phyloP scores from a whole-genome alignment of 2,797 vertebrate species.

The Etheostoma nigrum region DNA sequence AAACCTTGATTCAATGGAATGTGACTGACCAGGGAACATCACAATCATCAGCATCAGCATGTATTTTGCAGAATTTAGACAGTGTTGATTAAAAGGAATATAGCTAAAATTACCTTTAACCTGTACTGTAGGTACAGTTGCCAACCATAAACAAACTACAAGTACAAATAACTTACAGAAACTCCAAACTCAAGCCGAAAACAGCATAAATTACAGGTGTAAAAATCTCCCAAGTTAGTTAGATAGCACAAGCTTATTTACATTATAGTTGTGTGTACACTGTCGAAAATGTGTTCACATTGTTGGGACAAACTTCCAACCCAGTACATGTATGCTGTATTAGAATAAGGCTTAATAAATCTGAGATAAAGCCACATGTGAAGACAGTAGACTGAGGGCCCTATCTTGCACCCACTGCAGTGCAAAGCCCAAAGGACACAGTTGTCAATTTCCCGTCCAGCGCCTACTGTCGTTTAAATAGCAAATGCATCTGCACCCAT shows the following conservation, averaged over 20 bases:
- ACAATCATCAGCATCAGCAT: not conserved
- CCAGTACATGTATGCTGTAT: not conserved
- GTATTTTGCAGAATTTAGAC: not conserved
- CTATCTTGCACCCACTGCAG: too few relatives aligned
- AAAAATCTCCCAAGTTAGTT: not conserved
- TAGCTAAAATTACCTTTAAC: not conserved
- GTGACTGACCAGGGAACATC: constrained; percentile 9
- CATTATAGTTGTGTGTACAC: not conserved
- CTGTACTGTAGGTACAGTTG: not conserved
- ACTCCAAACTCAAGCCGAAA: not conserved
- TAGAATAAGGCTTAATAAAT: not conserved
- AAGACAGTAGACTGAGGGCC: not conserved
- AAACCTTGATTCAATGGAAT: constrained; percentile 31
- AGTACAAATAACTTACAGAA: not conserved
- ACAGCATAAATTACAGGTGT: not conserved
- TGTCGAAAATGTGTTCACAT: not conserved
- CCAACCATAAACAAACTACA: not conserved
- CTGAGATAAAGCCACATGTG: not conserved
- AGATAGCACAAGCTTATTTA: not conserved
- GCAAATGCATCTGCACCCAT: too few relatives aligned
- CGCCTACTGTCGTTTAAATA: too few relatives aligned
- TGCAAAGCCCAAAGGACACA: too few relatives aligned
- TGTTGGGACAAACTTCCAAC: not conserved
- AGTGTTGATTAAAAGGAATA: not conserved
- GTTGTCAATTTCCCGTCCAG: too few relatives aligned